Base-by-base conservation (phyloP, 2,113 vertebrate genomes). In the Motacilla tschutschensis region DNA sequence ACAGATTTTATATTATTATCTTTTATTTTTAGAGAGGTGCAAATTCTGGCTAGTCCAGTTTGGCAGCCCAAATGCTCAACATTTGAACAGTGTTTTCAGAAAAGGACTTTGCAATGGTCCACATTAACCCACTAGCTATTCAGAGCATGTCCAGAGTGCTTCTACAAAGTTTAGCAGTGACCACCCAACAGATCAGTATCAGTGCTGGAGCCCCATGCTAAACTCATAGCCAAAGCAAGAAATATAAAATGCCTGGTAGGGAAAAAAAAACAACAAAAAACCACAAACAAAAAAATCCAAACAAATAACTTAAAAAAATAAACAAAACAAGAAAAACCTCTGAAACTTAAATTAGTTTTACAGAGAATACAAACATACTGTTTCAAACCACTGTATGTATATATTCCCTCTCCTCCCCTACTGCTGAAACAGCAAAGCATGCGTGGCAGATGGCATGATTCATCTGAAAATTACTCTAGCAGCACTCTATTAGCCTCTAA, bases 391-490 rank as follows among this genome's bases (percentile, higher is more conserved):
- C 60, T 73, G 43, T 62, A 89, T 35, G 33, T 73, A 63, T 47
- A 58, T 58, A 72, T 70, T 85, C 51, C 47, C 36, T 88, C 67
- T 91, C 58, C 55, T 81, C 22, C 54, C 20, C 70, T 76, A 79
- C 63, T 85, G 90, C 91, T 91, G 91, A 93, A 88, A 85, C 85
- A 94, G 83, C 91, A 89, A 91, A 93, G 80, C 44, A 51, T 50
- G 44, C 55, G 76, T 91, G 78, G 90, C 92, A 93, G 90, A 95
- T 93, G 88, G 93, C 78, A 60, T 94, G 90, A 95, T 91, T 95
- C 93, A 95, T 90, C 92, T 79, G 62, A 88, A 92, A 92, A 95
- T 93, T 93, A 95, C 88, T 91, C 84, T 73, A 91, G 84, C 89
- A 94, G 85, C 83, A 77, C 54, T 87, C 91, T 80, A 93, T 92